Evolutionary conservation across 2,113 vertebrate species (phyloP).

Genomic region (Chloebia gouldiae): DNA sequence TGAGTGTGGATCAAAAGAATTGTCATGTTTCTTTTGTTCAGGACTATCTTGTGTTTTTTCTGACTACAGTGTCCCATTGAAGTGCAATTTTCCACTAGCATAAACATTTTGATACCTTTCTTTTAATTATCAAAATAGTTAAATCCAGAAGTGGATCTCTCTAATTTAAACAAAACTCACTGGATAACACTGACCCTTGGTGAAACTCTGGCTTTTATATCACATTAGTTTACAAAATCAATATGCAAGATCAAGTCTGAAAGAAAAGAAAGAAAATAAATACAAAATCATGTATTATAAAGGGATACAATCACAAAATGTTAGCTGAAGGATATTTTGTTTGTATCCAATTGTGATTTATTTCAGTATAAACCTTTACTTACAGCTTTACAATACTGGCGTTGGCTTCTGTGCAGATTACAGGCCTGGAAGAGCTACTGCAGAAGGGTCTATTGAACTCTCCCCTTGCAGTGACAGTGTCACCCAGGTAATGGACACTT

Average conservation of each 20-base stretch:
- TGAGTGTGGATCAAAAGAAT: neutral
- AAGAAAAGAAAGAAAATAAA: neutral
- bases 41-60: neutral
- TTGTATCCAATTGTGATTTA: neutral
- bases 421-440: conserved; percentile 24
- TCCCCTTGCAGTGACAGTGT: conserved; percentile 80
- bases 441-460: conserved; percentile 66
- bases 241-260: neutral
- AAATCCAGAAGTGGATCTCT: neutral
- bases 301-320: neutral
- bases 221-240: neutral
- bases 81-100: neutral
- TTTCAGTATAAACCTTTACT: conserved; percentile 46
- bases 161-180: neutral
- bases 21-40: neutral
- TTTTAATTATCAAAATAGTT: neutral
- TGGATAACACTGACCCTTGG: neutral
- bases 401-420: conserved; percentile 83
- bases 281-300: neutral
- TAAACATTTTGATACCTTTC: neutral
- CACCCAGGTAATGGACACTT: conserved; percentile 74
- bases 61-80: neutral
- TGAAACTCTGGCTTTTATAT: neutral
- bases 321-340: neutral
- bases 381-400: conserved; percentile 85